Evolutionary conservation across 2,888 invertebrate genomes (phyloP).

Genomic region (Lepetodrilus schrolli): DNA sequence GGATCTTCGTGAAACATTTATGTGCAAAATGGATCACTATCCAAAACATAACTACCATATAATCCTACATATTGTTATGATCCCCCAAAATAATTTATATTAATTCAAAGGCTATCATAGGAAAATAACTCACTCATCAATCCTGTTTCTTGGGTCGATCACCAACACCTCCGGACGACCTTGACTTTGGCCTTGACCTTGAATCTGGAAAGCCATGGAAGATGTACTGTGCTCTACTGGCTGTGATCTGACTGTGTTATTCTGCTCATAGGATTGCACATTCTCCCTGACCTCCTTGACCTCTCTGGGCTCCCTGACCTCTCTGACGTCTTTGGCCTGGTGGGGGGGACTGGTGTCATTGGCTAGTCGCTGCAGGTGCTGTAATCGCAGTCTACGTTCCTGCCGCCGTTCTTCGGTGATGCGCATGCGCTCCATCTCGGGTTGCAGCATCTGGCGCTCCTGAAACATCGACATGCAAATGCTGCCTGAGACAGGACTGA

Average conservation of each 20-base stretch:
- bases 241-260: slow-evolving; percentile 15
- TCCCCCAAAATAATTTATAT: too few species aligned
- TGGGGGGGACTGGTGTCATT: neutral
- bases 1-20: too few species aligned
- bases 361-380: slow-evolving; percentile 5
- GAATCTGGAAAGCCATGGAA: neutral
- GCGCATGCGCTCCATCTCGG: slow-evolving; percentile 42
- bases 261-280: neutral
- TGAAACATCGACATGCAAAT: slow-evolving; percentile 30
- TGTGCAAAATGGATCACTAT: too few species aligned
- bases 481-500: too few species aligned
- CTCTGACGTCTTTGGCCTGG: neutral
- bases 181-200: slow-evolving; percentile 1
- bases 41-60: too few species aligned
- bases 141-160: slow-evolving; percentile 42
- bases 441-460: slow-evolving; percentile 49
- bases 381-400: slow-evolving; percentile 31
- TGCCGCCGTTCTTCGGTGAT: slow-evolving; percentile 42
- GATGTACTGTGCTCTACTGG: neutral
- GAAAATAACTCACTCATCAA: slow-evolving; percentile 9
- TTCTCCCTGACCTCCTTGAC: neutral
- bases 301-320: neutral
- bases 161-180: slow-evolving; percentile 32
- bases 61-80: too few species aligned
- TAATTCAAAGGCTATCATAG: neutral